Conservation (phyloP, 92 coral and sea anemone genomes). For the Desmophyllum pertusum region DNA sequence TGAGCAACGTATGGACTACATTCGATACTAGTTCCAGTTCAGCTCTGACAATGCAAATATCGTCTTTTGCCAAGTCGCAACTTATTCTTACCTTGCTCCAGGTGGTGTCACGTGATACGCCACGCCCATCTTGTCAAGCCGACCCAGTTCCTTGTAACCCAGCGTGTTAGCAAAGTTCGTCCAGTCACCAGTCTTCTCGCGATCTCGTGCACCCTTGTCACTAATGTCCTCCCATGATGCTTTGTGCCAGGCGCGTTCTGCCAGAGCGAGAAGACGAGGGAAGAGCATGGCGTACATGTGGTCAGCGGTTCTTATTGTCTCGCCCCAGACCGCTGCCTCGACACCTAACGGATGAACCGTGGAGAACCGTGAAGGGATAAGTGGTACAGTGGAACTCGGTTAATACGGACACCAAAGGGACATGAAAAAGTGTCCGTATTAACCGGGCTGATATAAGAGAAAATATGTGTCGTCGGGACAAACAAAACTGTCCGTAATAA, state of each 20-base stretch:
- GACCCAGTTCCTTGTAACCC: constrained; percentile 69
- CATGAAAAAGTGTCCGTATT: too few species aligned
- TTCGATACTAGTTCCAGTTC: too few species aligned
- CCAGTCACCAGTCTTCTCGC: constrained; percentile 65
- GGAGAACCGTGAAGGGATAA: too few species aligned
- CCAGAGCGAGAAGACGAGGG: constrained; percentile 84
- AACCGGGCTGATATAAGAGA: too few species aligned
- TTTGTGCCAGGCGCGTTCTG: constrained; percentile 92
- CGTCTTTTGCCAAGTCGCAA: background rate
- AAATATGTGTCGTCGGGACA: too few species aligned
- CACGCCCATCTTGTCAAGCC: constrained; percentile 70
- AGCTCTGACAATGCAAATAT: background rate
- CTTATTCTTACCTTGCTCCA: constrained; percentile 68
- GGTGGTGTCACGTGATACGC: constrained; percentile 79
- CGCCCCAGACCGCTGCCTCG: constrained; percentile 86
- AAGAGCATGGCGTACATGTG: constrained; percentile 80
- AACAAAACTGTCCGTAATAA: too few species aligned
- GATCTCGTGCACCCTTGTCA: constrained; percentile 41
- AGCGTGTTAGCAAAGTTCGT: constrained; percentile 70
- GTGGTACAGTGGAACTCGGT: too few species aligned
- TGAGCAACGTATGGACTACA: too few species aligned
- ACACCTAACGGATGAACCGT: constrained; percentile 46
- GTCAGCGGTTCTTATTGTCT: constrained; percentile 81
- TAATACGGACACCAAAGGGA: too few species aligned
- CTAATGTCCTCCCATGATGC: constrained; percentile 72